Percentiles rank a stretch among this genome's conserved stretches.
Evolutionary conservation across 35 echinoderm and acorn worm species (phyloP).

Genomic region (Holothuria glaberrima): DNA sequence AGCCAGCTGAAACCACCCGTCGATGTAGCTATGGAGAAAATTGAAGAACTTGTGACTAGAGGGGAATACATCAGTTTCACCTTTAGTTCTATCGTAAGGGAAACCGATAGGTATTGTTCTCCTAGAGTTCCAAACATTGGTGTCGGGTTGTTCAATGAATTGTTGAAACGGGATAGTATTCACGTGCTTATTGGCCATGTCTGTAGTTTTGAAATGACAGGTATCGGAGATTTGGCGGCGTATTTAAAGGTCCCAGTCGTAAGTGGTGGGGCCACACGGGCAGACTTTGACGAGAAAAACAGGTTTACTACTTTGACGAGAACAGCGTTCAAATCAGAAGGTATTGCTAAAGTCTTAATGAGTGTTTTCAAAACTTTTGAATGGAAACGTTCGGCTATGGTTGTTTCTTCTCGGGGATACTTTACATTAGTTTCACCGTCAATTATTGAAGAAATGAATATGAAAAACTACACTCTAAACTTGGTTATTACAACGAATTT

Average conservation of each 20-base stretch:
- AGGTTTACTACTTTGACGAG: slow-evolving; percentile 6
- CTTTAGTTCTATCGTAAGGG: background rate
- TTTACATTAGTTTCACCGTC: slow-evolving; percentile 1
- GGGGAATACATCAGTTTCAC: background rate
- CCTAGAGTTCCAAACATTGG: background rate
- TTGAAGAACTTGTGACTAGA: background rate
- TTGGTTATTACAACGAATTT: background rate
- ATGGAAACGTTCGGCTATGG: slow-evolving; percentile 18
- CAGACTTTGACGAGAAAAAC: background rate
- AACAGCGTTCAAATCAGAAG: slow-evolving; percentile 13
- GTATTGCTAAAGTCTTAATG: background rate
- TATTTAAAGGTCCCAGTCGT: background rate
- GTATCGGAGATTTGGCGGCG: slow-evolving; percentile 20
- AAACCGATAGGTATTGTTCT: background rate
- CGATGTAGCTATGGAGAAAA: slow-evolving; percentile 18
- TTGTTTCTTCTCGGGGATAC: background rate
- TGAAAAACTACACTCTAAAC: slow-evolving; percentile 11
- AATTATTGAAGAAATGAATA: background rate
- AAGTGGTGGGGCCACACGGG: background rate
- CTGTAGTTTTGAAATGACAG: slow-evolving; percentile 28
- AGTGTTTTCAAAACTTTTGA: background rate
- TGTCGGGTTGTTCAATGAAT: slow-evolving; percentile 7
- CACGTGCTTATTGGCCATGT: slow-evolving; percentile 20
- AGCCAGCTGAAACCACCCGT: slow-evolving; percentile 21
- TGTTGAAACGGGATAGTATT: background rate